Evolutionary conservation across 1,140 invertebrate species (phyloP).

Genomic region (Brachionus rubens): DNA sequence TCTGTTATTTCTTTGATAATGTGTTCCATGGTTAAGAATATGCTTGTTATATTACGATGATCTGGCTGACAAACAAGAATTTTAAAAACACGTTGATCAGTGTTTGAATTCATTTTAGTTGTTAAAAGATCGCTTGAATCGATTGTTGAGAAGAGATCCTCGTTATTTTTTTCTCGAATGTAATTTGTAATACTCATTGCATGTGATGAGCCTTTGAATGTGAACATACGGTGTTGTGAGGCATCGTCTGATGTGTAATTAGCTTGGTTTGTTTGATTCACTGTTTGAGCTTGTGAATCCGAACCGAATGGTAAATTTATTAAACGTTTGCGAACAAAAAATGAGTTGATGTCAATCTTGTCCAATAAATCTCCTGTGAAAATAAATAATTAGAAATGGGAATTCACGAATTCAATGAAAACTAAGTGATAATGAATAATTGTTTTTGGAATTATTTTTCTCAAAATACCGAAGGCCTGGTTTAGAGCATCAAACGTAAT

Average conservation of each 20-base stretch:
- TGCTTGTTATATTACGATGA: conserved; percentile 28
- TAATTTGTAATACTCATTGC: conserved; percentile 43
- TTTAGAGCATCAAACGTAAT: too few relatives aligned
- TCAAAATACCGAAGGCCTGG: too few relatives aligned
- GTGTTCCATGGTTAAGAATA: conserved; percentile 34
- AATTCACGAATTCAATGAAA: too few relatives aligned
- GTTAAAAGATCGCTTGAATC: background rate
- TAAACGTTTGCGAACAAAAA: conserved; percentile 21
- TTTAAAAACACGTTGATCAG: conserved; percentile 20
- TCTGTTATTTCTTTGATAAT: conserved; percentile 37
- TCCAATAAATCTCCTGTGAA: background rate
- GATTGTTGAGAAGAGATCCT: conserved; percentile 14
- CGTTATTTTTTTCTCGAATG: conserved; percentile 35
- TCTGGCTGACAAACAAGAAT: conserved; percentile 41
- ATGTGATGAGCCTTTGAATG: conserved; percentile 29
- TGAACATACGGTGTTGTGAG: conserved; percentile 17
- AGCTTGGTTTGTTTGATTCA: background rate
- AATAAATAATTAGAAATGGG: background rate
- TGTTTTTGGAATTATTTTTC: too few relatives aligned
- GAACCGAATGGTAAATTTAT: conserved; percentile 17
- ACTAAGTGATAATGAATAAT: too few relatives aligned
- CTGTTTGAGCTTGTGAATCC: background rate
- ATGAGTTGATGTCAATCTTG: conserved; percentile 33
- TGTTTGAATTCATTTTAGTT: background rate
- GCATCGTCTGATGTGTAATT: background rate